Evolutionary conservation across 2,888 invertebrate genomes (phyloP), one percentile per base, ranked within the genome.

Genomic region (Netelia melanura): DNA sequence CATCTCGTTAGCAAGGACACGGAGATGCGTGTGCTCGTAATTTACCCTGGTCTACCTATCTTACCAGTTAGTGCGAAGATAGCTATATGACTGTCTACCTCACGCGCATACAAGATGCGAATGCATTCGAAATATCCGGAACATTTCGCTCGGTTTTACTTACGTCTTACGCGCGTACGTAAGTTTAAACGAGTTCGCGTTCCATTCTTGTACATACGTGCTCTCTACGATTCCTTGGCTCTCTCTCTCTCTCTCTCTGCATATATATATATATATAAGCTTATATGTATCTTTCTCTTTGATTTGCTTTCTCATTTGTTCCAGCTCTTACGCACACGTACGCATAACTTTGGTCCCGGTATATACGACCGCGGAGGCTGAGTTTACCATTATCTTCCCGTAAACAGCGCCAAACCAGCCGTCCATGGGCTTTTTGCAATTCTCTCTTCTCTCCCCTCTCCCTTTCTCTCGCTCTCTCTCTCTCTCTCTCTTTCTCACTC

Each of bases 1-100:
- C 75, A 70, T 83, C 83, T 83, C 83, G 79, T 83, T 83, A 83
- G 74, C 44, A 70, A 83, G 78, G 74, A 83, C 74, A 52, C 74
- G 61, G 72, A 62, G 68, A 83, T 64, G 68, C 79, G 61, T 62
- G 78, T 72, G 54, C 79, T 79, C 83, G 79, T 74, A 83, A 83
- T 83, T 83, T 83, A 78, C 78, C 68, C 62, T 54, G 23, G 79
- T 48, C 67, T 25, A 71, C 56, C 64, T 65, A 64, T 79, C 64
- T 68, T 61, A 38, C 38, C 38, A 38, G 38, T 38, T 38, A 38
- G 48, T 58, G 58, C 65, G 67, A 67, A 52, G 14, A 21, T 38
- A 58, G 61, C 21, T 67, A 65, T 61, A 43, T 48, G 58, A 68
- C 67, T 65, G 17, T 65, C 65, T 71, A 44, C n/a, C 48, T 68